Base-by-base conservation (phyloP, 2,113 vertebrate genomes). In the Laterallus jamaicensis region DNA sequence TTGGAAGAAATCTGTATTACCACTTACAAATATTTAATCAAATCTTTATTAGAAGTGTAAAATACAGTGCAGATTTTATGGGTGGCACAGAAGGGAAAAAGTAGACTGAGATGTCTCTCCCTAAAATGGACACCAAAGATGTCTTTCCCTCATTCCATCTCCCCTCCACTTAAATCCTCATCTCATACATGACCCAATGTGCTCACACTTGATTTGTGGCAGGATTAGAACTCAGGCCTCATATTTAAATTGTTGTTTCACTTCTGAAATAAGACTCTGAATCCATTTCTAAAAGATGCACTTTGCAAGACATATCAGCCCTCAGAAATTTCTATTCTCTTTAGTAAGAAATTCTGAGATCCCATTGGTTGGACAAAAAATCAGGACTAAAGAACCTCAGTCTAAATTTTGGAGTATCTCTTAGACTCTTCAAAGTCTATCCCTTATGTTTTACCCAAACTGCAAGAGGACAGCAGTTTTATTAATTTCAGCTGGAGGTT, bases 401-500 rank as follows among this genome's bases (percentile, higher is more conserved):
- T 55, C 68, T 90, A 96, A 94, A 78, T 92, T 95, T 81, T 92
- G 49, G 88, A 95, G 56, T 28, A 60, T 60, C 68, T 88, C 85
- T 94, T 94, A 90, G 47, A 69, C 39, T 94, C 91, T 96, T 96
- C 82, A 95, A 96, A 96, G 88, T 63, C 85, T 92, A 93, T 15
- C 75, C 73, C 42, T 88, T 56, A 71, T 4, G 4, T 94, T 96
- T 95, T 83, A 96, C 83, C 75, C 68, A 78, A 77, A 88, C 82
- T 94, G 82, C 78, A 95, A 95, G 78, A 79, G 44, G 80, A 87
- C 90, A 92, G 78, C 90, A 92, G 78, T 95, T 96, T 96, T 95
- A 91, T 95, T 96, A 96, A 96, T 94, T 96, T 96, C 84, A 95
- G 71, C 73, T 96, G 79, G 80, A 96, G 90, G 91, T 97, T 95